Evolutionary conservation across 2,888 invertebrate species (phyloP).

Genomic region (Odontocolon sp.): DNA sequence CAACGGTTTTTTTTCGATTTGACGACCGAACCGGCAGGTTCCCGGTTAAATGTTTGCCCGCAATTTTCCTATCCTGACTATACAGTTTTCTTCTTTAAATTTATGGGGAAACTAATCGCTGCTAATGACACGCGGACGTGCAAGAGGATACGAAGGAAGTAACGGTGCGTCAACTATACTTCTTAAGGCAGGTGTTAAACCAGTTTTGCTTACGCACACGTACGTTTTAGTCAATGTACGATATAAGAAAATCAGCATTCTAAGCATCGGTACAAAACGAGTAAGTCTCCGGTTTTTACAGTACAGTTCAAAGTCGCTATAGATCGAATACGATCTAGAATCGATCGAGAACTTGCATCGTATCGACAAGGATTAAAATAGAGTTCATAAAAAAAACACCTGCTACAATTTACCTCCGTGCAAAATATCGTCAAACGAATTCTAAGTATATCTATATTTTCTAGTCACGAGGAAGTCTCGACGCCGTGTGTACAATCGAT

Average conservation of each 20-base stretch:
- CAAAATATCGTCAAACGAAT: neutral
- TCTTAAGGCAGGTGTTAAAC: constrained; percentile 29
- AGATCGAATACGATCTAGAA: no score
- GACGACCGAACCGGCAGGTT: neutral
- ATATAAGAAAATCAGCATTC: neutral
- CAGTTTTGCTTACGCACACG: constrained; percentile 9
- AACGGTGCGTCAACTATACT: constrained; percentile 40
- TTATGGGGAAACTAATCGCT: neutral
- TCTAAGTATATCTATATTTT: neutral
- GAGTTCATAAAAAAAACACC: neutral
- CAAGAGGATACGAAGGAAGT: neutral
- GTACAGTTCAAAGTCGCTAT: no score
- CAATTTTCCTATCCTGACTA: neutral
- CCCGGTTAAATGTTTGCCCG: neutral
- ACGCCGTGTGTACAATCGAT: constrained; percentile 29
- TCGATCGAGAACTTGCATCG: no score
- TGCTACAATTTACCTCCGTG: no score
- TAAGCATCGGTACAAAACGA: neutral
- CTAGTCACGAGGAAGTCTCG: constrained; percentile 1
- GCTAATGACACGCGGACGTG: constrained; percentile 35
- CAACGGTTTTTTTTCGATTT: neutral
- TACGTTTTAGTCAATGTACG: no score
- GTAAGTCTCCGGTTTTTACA: no score
- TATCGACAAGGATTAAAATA: neutral
- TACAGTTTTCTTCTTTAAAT: constrained; percentile 1